Evolutionary conservation across 2,888 invertebrate genomes (phyloP).

Genomic region (Atethmia centrago): DNA sequence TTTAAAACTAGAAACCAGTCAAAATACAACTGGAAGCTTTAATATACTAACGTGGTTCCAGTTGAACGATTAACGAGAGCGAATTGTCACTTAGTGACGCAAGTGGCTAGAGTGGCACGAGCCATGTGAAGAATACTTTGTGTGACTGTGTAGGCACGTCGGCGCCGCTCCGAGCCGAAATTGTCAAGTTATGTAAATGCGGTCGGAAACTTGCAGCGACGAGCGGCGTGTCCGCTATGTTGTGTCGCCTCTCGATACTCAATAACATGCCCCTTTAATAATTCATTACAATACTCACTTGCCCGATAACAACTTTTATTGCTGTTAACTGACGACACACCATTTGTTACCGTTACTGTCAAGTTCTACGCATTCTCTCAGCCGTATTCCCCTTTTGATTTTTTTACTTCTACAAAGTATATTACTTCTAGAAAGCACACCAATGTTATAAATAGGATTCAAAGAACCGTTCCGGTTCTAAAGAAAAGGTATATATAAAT

Average conservation of each 20-base stretch:
- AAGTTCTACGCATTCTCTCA: not conserved
- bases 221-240: slow-evolving; percentile 41
- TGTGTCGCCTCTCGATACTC: slow-evolving; percentile 48
- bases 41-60: slow-evolving; percentile 25
- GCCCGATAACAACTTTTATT: slow-evolving; percentile 52
- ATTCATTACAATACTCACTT: slow-evolving; percentile 63
- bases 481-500: slow-evolving; percentile 27
- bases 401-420: not conserved
- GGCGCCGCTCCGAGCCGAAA: slow-evolving; percentile 59
- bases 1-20: slow-evolving; percentile 11
- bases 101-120: slow-evolving; percentile 22
- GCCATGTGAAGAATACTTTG: slow-evolving; percentile 53
- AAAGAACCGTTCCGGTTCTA: not conserved
- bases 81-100: slow-evolving; percentile 48
- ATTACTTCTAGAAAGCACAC: slow-evolving; percentile 4
- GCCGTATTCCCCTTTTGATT: not conserved
- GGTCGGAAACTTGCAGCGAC: slow-evolving; percentile 62
- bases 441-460: not conserved
- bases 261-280: slow-evolving; percentile 56
- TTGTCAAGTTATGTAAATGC: slow-evolving; percentile 71
- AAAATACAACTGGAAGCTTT: slow-evolving; percentile 16
- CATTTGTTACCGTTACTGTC: slow-evolving; percentile 34
- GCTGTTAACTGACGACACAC: slow-evolving; percentile 25
- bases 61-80: slow-evolving; percentile 43
- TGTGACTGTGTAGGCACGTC: slow-evolving; percentile 57